Percentiles rank a stretch among this genome's conserved stretches.
Evolutionary conservation across 35 echinoderm and acorn worm species (phyloP).

Genomic region (Heliocidaris tuberculata): DNA sequence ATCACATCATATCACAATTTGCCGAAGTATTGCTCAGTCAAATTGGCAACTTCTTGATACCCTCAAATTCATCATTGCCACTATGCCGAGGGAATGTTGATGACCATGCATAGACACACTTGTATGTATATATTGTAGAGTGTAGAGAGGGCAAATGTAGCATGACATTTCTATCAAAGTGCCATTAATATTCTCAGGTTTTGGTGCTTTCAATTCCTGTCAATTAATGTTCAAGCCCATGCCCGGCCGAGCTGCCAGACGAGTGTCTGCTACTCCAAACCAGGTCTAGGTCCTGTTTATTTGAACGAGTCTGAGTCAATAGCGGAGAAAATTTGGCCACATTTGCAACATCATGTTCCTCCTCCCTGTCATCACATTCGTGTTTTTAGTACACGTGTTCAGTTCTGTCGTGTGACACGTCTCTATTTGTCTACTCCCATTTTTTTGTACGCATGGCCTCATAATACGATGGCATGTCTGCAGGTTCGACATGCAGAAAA

Average conservation of each 20-base stretch:
- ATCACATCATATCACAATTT: constrained; percentile 22
- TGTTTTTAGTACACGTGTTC: not conserved
- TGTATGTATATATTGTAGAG: too few species aligned
- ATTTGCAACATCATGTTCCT: not conserved
- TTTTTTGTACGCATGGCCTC: not conserved
- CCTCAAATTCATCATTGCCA: not conserved
- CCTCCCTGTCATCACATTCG: not conserved
- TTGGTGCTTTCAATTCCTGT: not conserved
- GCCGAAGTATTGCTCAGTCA: not conserved
- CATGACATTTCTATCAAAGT: not conserved
- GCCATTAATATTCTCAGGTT: not conserved
- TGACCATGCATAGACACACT: not conserved
- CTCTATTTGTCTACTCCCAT: not conserved
- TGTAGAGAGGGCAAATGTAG: not conserved
- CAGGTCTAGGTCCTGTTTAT: not conserved
- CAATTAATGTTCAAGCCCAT: not conserved
- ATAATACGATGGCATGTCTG: not conserved
- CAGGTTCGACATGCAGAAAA: not conserved
- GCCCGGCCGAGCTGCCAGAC: not conserved
- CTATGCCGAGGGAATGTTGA: not conserved
- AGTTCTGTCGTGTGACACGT: not conserved
- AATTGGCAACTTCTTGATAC: not conserved
- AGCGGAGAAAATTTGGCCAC: not conserved
- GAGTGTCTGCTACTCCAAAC: not conserved
- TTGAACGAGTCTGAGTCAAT: not conserved